phyloP scores from a whole-genome alignment of 1,140 invertebrate genomes.

The Odontomachus brunneus region DNA sequence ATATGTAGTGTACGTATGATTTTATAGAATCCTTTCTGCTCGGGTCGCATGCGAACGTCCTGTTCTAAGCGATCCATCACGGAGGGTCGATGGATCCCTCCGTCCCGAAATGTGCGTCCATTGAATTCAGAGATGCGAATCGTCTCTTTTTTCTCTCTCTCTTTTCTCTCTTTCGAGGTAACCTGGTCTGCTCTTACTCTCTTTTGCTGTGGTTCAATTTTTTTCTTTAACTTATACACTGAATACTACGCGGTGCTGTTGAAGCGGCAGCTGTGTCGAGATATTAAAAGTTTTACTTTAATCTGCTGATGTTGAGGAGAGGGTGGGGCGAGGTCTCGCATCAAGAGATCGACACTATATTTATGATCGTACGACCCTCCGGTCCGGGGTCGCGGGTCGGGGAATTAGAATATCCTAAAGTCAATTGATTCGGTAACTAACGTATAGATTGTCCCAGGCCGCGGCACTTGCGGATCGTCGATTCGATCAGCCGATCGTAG shows the following conservation, averaged over 20 bases:
- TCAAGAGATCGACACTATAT: background rate
- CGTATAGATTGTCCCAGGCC: conserved; percentile 72
- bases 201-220: conserved; percentile 19
- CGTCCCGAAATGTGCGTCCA: background rate
- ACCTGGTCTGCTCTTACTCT: background rate
- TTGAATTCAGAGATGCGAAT: background rate
- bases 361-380: conserved; percentile 2
- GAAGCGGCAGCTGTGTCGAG: conserved; percentile 60
- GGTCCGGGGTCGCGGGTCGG: conserved; percentile 10
- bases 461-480: conserved; percentile 36
- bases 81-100: background rate
- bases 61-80: background rate
- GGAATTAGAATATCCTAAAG: conserved; percentile 77
- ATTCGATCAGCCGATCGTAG: conserved; percentile 22
- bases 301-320: conserved; percentile 48
- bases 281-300: conserved; percentile 67
- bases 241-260: conserved; percentile 59
- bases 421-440: conserved; percentile 75
- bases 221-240: conserved; percentile 63
- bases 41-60: no score
- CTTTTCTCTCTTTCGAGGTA: conserved; percentile 3
- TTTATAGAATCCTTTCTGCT: no score
- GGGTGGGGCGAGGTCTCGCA: conserved; percentile 37
- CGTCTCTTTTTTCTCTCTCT: background rate
- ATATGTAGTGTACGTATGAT: no score